Conservation (phyloP, 2,888 invertebrate species). For the Argyresthia albistria region DNA sequence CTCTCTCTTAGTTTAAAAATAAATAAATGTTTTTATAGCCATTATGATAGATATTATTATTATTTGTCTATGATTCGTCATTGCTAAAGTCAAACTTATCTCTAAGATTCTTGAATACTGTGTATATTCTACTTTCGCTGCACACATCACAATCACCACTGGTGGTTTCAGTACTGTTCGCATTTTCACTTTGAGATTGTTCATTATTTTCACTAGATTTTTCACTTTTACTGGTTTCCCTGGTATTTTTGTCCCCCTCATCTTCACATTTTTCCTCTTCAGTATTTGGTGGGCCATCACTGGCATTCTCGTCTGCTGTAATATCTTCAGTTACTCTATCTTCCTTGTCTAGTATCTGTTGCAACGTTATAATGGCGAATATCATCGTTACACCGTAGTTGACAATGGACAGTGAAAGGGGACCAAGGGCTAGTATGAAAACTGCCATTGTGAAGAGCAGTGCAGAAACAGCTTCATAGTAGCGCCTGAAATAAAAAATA, state of each 20-base stretch:
- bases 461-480: constrained; percentile 51
- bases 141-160: constrained; percentile 32
- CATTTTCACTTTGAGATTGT: not conserved
- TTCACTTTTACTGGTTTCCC: constrained; percentile 7
- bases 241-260: constrained; percentile 8
- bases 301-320: not conserved
- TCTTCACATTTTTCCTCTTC: constrained; percentile 7
- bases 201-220: constrained; percentile 6
- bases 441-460: constrained; percentile 69
- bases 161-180: not conserved
- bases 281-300: constrained; percentile 5
- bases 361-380: constrained; percentile 67
- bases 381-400: constrained; percentile 72
- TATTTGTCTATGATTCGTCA: too few species aligned
- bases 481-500: constrained; percentile 49
- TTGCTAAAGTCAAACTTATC: constrained; percentile 41
- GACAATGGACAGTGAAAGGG: constrained; percentile 72
- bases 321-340: constrained; percentile 16
- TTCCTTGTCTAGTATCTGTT: constrained; percentile 58
- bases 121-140: constrained; percentile 47
- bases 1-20: not conserved
- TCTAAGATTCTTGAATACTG: constrained; percentile 38
- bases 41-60: too few species aligned
- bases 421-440: constrained; percentile 70
- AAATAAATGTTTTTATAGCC: not conserved